These are phyloP conservation scores for Meloidogyne hapla DNA, from an alignment of 1,140 invertebrate species.

Conservation along the genomic window DNA sequence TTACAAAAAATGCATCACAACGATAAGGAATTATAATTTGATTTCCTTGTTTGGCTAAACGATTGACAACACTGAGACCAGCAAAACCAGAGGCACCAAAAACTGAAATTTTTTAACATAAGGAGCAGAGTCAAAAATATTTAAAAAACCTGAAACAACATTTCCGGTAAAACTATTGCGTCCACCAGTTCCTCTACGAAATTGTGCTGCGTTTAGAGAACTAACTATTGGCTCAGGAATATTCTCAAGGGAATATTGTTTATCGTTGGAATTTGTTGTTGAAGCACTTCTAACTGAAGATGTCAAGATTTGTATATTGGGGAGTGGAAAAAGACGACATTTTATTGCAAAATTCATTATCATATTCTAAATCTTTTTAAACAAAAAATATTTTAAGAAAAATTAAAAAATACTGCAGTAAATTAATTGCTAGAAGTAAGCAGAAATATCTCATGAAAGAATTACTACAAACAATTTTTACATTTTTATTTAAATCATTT, in stretches of 20 bases:
- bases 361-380: too few relatives aligned
- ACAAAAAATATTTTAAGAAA: not conserved
- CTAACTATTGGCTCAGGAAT: conserved; percentile 40
- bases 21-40: conserved; percentile 89
- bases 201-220: conserved; percentile 40
- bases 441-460: too few relatives aligned
- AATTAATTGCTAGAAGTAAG: too few relatives aligned
- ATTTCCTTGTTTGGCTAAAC: conserved; percentile 71
- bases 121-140: too few relatives aligned
- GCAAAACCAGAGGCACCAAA: conserved; percentile 88
- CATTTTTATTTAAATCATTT: too few relatives aligned
- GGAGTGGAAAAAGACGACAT: not conserved
- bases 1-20: conserved; percentile 77
- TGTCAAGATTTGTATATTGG: not conserved
- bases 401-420: too few relatives aligned
- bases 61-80: conserved; percentile 80
- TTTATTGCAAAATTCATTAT: not conserved
- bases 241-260: conserved; percentile 30
- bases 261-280: not conserved
- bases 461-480: too few relatives aligned
- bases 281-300: not conserved
- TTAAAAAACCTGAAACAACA: conserved; percentile 76
- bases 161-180: conserved; percentile 92
- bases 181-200: conserved; percentile 71
- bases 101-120: conserved; percentile 65